phyloP scores from a whole-genome alignment of 1,140 invertebrate genomes.

The Adoxophyes honmai region DNA sequence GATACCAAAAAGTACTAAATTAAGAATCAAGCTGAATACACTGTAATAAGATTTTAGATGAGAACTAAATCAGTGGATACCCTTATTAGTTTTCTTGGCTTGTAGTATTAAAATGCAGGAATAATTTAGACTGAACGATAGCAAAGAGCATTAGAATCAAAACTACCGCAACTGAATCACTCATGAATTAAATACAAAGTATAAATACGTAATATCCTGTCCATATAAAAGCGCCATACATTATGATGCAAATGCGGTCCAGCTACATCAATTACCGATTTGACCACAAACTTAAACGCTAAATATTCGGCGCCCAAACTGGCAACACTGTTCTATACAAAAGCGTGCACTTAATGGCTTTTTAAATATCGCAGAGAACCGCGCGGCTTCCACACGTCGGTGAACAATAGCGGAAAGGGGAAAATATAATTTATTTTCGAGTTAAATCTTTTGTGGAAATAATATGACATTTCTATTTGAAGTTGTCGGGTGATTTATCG shows the following conservation, averaged over 20 bases:
- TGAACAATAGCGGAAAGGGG: constrained; percentile 69
- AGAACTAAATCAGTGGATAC: too few relatives aligned
- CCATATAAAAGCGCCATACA: too few relatives aligned
- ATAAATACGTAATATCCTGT: background rate
- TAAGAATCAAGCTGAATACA: too few relatives aligned
- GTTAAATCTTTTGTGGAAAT: constrained; percentile 77
- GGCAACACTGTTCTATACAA: constrained; percentile 45
- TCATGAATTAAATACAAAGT: too few relatives aligned
- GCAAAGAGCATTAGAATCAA: too few relatives aligned
- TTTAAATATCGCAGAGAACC: constrained; percentile 71
- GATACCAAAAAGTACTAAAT: too few relatives aligned
- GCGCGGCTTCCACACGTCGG: constrained; percentile 69
- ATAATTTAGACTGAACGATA: too few relatives aligned
- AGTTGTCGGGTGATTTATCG: constrained; percentile 72
- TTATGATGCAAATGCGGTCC: too few relatives aligned
- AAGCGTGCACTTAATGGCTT: constrained; percentile 75
- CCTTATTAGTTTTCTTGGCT: too few relatives aligned
- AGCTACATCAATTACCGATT: background rate
- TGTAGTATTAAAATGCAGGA: too few relatives aligned
- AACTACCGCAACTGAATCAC: too few relatives aligned
- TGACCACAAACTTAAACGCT: background rate
- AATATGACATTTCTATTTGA: constrained; percentile 77
- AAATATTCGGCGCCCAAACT: background rate
- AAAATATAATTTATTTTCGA: constrained; percentile 76
- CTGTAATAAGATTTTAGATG: too few relatives aligned